These are phyloP conservation scores for Rapana venosa DNA, from an alignment of 2,888 invertebrate genomes.

Conservation along the genomic window DNA sequence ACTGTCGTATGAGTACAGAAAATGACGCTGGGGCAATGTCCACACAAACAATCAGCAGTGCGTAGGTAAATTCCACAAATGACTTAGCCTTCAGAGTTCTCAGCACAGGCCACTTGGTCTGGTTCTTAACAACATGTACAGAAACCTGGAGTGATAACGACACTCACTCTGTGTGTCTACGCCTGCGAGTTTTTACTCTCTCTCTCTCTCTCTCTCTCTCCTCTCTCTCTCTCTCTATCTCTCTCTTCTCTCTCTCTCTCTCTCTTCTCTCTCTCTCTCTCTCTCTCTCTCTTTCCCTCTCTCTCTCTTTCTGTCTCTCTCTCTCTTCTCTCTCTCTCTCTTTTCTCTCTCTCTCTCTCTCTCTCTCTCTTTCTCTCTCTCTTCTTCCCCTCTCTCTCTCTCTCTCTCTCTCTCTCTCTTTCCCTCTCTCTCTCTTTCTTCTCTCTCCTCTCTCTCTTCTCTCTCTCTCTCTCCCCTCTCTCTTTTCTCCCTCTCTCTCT, in stretches of 20 bases:
- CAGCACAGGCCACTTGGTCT: too few species aligned
- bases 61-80: too few species aligned
- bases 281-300: not conserved
- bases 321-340: not conserved
- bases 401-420: not conserved
- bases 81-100: too few species aligned
- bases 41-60: too few species aligned
- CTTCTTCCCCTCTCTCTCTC: not conserved
- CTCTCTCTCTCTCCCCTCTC: not conserved
- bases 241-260: not conserved
- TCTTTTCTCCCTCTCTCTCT: not conserved
- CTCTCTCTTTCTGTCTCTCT: not conserved
- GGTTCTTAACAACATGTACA: too few species aligned
- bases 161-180: too few species aligned
- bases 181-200: too few species aligned
- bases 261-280: not conserved
- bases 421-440: not conserved
- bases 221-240: not conserved
- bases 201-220: too few species aligned
- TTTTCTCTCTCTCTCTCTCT: too few species aligned
- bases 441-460: slow-evolving; percentile 9
- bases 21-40: too few species aligned
- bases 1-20: too few species aligned
- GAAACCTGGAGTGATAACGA: too few species aligned
- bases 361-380: not conserved